A percentile compares a stretch with the other conserved stretches of the same genome.
Conservation (phyloP, 2,888 invertebrate species). For the Mythimna vitellina region DNA sequence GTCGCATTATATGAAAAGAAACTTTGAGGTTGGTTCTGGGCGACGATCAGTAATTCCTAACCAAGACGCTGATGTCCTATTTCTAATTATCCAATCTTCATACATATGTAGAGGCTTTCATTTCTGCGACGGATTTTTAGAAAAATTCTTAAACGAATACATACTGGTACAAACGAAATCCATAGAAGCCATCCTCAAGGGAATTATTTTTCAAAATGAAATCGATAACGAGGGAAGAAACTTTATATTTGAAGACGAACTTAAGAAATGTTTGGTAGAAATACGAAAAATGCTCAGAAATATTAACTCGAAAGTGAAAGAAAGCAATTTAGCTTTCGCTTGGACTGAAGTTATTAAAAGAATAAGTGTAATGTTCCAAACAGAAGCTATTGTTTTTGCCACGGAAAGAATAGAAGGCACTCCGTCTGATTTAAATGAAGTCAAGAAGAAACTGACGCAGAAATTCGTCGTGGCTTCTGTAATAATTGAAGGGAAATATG, state of each 20-base stretch:
- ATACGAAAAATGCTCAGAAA: constrained; percentile 70
- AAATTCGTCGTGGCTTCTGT: constrained; percentile 72
- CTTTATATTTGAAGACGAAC: constrained; percentile 67
- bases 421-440: constrained; percentile 52
- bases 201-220: constrained; percentile 58
- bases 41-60: constrained; percentile 62
- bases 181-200: constrained; percentile 70
- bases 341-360: constrained; percentile 79
- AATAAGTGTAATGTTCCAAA: constrained; percentile 77
- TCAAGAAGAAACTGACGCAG: constrained; percentile 70
- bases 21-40: constrained; percentile 35
- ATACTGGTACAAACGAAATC: constrained; percentile 71
- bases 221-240: constrained; percentile 37
- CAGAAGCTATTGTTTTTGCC: constrained; percentile 66
- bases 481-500: constrained; percentile 74
- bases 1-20: constrained; percentile 66
- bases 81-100: constrained; percentile 69
- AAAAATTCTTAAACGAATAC: constrained; percentile 76
- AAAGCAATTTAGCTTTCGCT: constrained; percentile 64
- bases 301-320: constrained; percentile 64
- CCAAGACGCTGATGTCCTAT: constrained; percentile 64
- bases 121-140: constrained; percentile 70
- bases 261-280: constrained; percentile 67
- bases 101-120: constrained; percentile 73
- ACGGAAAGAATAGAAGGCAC: constrained; percentile 65